These are phyloP conservation scores for Petroica traversi DNA, from an alignment of 2,113 vertebrate genomes.

Conservation along the genomic window DNA sequence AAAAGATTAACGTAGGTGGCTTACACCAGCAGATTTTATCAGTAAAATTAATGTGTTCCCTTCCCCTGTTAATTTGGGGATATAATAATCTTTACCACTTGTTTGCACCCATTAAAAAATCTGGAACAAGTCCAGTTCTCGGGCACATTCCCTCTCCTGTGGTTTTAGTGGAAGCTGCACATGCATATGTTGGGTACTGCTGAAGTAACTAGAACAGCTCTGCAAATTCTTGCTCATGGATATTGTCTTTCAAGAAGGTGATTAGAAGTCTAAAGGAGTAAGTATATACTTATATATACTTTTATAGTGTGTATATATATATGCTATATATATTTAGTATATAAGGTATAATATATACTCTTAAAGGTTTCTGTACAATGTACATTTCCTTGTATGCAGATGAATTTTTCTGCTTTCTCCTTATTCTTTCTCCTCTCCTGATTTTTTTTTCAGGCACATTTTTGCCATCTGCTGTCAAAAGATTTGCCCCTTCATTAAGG, in stretches of 20 bases:
- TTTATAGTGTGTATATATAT: too few species aligned
- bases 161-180: not conserved
- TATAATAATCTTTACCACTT: not conserved
- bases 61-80: not conserved
- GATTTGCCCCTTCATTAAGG: not conserved
- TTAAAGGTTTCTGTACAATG: not conserved
- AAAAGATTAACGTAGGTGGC: not conserved
- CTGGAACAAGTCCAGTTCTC: not conserved
- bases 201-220: not conserved
- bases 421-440: not conserved
- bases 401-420: not conserved
- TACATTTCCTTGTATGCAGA: not conserved
- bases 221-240: not conserved
- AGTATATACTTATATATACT: fast-evolving
- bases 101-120: not conserved
- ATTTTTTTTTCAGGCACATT: not conserved
- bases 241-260: not conserved
- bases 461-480: not conserved
- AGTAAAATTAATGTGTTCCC: not conserved
- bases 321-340: too few species aligned
- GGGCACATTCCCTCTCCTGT: not conserved
- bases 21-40: not conserved
- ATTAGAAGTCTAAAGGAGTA: not conserved
- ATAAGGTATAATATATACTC: too few species aligned
- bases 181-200: not conserved